phyloP scores from a whole-genome alignment of 1,140 invertebrate species.

The Teleopsis dalmanni region DNA sequence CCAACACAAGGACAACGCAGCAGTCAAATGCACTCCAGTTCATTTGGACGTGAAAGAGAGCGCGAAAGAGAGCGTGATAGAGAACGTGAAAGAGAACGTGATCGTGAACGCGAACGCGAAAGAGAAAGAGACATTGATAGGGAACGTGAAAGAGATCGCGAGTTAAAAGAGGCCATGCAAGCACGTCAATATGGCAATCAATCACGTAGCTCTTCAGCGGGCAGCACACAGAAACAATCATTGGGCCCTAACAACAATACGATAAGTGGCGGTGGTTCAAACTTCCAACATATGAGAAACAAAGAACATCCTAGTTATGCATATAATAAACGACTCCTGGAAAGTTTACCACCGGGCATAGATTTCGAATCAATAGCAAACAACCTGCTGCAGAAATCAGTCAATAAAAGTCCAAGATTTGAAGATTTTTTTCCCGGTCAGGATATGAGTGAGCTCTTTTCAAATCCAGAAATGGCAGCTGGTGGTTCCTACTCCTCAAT shows the following conservation, averaged over 20 bases:
- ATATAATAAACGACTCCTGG: conserved; percentile 38
- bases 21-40: conserved; percentile 20
- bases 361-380: conserved; percentile 40
- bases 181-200: conserved; percentile 37
- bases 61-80: conserved; percentile 22
- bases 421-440: conserved; percentile 48
- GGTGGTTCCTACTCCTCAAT: conserved; percentile 66
- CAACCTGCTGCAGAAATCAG: conserved; percentile 37
- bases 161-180: conserved; percentile 30
- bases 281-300: conserved; percentile 26
- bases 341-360: conserved; percentile 36
- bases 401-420: conserved; percentile 40
- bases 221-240: neutral
- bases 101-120: conserved; percentile 23
- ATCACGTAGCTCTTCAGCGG: conserved; percentile 28
- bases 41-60: conserved; percentile 7
- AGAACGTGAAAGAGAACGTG: neutral
- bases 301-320: conserved; percentile 30
- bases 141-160: conserved; percentile 28
- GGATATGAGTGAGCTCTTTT: conserved; percentile 55
- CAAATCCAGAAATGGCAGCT: conserved; percentile 58
- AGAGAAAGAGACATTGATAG: conserved; percentile 13
- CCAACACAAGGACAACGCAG: conserved; percentile 18
- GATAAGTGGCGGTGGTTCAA: neutral
- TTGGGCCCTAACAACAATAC: neutral